Base-by-base conservation (phyloP, 2,113 vertebrate genomes). In the Cheilinus undulatus region DNA sequence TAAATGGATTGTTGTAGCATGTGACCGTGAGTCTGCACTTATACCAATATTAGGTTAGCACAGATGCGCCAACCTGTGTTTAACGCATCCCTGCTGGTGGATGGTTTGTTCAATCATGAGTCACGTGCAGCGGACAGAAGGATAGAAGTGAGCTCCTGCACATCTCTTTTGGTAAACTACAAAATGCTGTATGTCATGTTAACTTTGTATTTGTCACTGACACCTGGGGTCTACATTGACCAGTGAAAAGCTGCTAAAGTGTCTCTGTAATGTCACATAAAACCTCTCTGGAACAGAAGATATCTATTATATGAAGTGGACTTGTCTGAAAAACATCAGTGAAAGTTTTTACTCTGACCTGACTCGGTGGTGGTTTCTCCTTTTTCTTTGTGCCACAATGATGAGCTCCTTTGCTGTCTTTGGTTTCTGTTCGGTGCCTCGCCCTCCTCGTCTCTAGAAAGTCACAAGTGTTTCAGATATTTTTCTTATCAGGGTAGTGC, bases 321-420 rank as follows among this genome's bases (percentile, higher is more conserved):
- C 28, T 0, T 28, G n/a, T 34, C 17, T 14, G 3, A 49, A 12
- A 22, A 26, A 53, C 12, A 4, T 2, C 2, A 34, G 13, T 6
- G 27, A 22, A 22, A 9, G 3, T 22, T 48, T 17, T 4, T 53
- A 28, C 49, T 49, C 62, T 57, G 11, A 90, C 91, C 89, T 86
- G 87, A 50, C 22, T 63, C 19, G 70, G 27, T 0, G 13, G 17
- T 0, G 10, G 48, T 72, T 91, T 91, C 54, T 89, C 88, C 40
- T 89, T 92, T 67, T 88, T 92, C 85, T 87, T 90, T 12, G 72
- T 69, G 22, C 79, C 76, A 9, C 80, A 69, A 17, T 83, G 87
- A 64, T 73, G 84, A 6, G 22, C 23, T 81, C 80, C 85, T 87
- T 87, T 90, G 9, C 60, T 78, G 34, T 80, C 83, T 78, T 83